A percentile compares a stretch with the other conserved stretches of the same genome.
Conservation (phyloP, 2,113 vertebrate genomes). For the Empidonax traillii region DNA sequence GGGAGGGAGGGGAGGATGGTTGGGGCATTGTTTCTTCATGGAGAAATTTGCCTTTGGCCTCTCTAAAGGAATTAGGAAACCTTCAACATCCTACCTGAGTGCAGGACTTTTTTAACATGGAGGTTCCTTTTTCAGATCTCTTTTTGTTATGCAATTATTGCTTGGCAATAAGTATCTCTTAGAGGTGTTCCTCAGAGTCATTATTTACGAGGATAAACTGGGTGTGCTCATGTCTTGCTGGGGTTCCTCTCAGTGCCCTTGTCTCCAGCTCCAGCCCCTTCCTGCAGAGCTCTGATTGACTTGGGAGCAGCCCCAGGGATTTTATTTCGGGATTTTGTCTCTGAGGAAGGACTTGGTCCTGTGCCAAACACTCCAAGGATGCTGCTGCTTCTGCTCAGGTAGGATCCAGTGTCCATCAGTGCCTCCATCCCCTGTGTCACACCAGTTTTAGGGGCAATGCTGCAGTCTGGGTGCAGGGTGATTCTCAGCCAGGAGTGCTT, state of each 20-base stretch:
- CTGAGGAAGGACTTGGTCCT: background rate
- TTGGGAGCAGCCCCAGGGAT: background rate
- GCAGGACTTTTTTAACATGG: background rate
- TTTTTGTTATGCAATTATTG: background rate
- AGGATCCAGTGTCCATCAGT: background rate
- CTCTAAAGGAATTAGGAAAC: background rate
- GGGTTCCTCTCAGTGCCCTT: background rate
- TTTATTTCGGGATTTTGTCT: background rate
- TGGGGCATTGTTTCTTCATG: fast-evolving
- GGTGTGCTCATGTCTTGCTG: background rate
- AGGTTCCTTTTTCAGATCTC: background rate
- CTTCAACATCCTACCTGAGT: background rate
- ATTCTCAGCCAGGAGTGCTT: background rate
- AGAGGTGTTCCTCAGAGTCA: fast-evolving
- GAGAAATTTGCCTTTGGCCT: background rate
- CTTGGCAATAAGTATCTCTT: background rate
- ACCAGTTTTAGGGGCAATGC: background rate
- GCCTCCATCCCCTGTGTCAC: background rate
- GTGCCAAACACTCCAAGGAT: background rate
- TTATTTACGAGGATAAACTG: background rate
- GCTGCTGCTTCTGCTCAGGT: background rate
- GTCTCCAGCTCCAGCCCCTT: background rate
- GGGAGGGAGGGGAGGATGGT: background rate
- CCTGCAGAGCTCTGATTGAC: background rate
- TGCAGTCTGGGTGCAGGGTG: background rate